These are phyloP conservation scores for Neosilurus hyrtlii DNA, from an alignment of 2,797 vertebrate species.

Conservation along the genomic window DNA sequence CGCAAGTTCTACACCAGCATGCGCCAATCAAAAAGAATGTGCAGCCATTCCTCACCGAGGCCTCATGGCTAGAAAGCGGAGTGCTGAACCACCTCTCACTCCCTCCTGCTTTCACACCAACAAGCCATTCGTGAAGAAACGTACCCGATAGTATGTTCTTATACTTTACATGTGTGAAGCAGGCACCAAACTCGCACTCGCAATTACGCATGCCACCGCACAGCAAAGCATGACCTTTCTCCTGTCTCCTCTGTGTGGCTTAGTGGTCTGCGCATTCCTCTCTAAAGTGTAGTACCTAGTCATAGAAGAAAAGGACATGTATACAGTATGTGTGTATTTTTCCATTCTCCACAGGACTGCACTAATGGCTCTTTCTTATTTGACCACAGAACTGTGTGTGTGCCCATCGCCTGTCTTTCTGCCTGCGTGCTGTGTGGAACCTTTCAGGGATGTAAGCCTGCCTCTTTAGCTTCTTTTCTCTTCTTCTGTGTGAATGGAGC, in stretches of 20 bases:
- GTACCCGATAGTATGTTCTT: conserved; percentile 12
- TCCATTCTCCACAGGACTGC: conserved; percentile 27
- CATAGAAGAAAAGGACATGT: background rate
- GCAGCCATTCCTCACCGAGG: background rate
- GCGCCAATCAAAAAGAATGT: conserved; percentile 13
- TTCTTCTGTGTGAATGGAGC: conserved; percentile 31
- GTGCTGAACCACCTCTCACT: conserved; percentile 8
- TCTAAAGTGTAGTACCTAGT: conserved; percentile 44
- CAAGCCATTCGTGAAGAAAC: conserved; percentile 24
- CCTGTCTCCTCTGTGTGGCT: background rate
- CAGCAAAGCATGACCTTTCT: conserved; percentile 33
- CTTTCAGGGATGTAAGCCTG: conserved; percentile 66
- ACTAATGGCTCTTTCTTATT: conserved; percentile 66
- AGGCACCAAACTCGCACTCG: background rate
- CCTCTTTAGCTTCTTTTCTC: conserved; percentile 48
- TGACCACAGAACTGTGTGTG: conserved; percentile 69
- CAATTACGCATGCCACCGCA: conserved; percentile 11
- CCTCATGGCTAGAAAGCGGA: background rate
- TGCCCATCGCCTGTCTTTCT: conserved; percentile 63
- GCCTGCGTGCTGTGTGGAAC: conserved; percentile 65
- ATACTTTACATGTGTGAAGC: conserved; percentile 6
- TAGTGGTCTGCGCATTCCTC: conserved; percentile 1
- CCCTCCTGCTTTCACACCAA: conserved; percentile 32
- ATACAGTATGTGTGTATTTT: background rate
- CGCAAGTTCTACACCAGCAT: conserved; percentile 24